Evolutionary conservation across 1,140 invertebrate genomes (phyloP).

Genomic region (Drosophila takahashii): DNA sequence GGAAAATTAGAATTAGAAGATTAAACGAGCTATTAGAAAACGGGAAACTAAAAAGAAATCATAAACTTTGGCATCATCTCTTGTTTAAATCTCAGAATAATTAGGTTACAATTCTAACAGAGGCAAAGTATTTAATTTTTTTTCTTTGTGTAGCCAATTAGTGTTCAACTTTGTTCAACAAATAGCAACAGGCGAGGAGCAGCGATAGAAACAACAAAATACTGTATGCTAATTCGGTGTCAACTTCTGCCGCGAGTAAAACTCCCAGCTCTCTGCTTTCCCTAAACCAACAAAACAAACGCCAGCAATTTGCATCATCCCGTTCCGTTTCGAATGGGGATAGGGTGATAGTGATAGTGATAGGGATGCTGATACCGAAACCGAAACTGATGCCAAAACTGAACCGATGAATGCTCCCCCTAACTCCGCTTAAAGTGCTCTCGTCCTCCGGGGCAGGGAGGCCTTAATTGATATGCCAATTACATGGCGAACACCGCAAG

Average conservation of each 20-base stretch:
- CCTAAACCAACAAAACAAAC: constrained; percentile 31
- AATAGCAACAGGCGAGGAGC: constrained; percentile 32
- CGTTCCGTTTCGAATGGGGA: neutral
- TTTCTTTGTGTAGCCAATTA: constrained; percentile 89
- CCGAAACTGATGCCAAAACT: constrained; percentile 5
- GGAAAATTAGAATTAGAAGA: neutral
- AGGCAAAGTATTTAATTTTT: neutral
- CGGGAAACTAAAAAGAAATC: too few relatives aligned
- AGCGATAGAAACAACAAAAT: constrained; percentile 17
- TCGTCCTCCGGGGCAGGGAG: constrained; percentile 8
- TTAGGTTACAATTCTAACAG: too few relatives aligned
- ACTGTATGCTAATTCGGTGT: constrained; percentile 54
- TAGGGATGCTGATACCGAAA: neutral
- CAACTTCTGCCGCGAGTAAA: constrained; percentile 22
- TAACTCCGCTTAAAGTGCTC: constrained; percentile 9
- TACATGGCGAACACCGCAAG: constrained; percentile 32
- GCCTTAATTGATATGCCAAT: constrained; percentile 52
- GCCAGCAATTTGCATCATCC: constrained; percentile 29
- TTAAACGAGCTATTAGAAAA: too few relatives aligned
- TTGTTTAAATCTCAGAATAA: too few relatives aligned
- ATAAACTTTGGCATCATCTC: too few relatives aligned
- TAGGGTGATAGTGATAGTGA: constrained; percentile 2
- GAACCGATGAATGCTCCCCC: neutral
- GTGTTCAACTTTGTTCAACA: constrained; percentile 86
- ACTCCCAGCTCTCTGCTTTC: constrained; percentile 19